phyloP scores from a whole-genome alignment of 2,797 vertebrate species.

The Hylomyscus alleni region DNA sequence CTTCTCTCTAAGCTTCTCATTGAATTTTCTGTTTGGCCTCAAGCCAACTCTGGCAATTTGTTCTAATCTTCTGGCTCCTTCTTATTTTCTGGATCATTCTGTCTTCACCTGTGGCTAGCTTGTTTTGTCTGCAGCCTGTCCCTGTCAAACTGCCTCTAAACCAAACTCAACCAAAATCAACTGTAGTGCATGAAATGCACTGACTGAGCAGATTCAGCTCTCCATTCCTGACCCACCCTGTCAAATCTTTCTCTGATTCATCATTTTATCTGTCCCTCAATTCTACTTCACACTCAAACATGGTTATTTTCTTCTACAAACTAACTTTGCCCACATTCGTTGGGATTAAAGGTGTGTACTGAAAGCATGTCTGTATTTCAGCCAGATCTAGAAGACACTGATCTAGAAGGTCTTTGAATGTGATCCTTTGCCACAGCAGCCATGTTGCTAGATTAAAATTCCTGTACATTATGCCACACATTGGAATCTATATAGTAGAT shows the following conservation, averaged over 20 bases:
- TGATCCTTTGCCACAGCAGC: not conserved
- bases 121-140: not conserved
- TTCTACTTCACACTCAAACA: not conserved
- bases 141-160: not conserved
- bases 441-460: not conserved
- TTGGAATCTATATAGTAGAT: not conserved
- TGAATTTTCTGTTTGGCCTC: not conserved
- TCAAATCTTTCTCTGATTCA: not conserved
- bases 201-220: not conserved
- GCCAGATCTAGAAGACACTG: too few species aligned
- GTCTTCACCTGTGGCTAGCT: not conserved
- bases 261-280: not conserved
- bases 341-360: not conserved
- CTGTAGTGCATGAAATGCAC: not conserved
- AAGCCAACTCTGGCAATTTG: not conserved
- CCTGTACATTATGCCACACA: not conserved
- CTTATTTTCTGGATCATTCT: not conserved
- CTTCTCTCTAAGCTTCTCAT: not conserved
- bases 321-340: not conserved
- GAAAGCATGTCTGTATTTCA: not conserved
- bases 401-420: not conserved
- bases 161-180: not conserved
- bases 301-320: not conserved
- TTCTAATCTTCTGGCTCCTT: not conserved
- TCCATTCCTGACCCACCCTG: not conserved